Base-by-base conservation (phyloP, 1,140 invertebrate species). In the Hormaphis cornu region DNA sequence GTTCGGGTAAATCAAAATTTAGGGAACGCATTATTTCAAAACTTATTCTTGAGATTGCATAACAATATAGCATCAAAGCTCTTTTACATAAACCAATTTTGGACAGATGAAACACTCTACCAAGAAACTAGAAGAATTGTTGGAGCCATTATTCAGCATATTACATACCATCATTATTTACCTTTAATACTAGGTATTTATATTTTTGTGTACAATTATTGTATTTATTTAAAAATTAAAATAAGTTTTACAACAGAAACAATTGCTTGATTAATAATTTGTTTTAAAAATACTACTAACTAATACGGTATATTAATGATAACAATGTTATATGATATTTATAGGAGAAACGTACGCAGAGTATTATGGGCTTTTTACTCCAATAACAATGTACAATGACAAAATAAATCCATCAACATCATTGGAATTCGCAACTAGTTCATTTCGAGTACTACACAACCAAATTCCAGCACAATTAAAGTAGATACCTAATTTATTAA, bases 121-220 rank as follows among this genome's bases (percentile, higher is more conserved):
- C 87, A 91, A 75, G 89, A 94, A 75, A 83, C 91, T 0, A 83
- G 91, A 72, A 83, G 86, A 56, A 86, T 95, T 28, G 87, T 95
- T 5, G 85, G 89, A 3, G 93, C 92, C 37, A 83, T 90, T 75
- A 85, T 96, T 74, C 92, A 96, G 73, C 88, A 91, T 73, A 91
- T 97, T 44, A 91, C 90, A 1, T 95, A 90, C 76, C 85, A 85
- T 54, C 89, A 95, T 75, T 98, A 89, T 85, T 76, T 96, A 50
- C 90, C 91, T 1, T 78, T 86, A 35, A 76, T 95, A 7, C 80
- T 95, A 30, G 89, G 91, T 78, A 76, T 82, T 74, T 54, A 33
- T 14, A 18, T 28, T 30, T 12, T 14, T 8, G 37, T 4, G 12
- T 14, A 33, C 7, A 20, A 28, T 4, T n/a, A 63, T 37, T 44